Evolutionary conservation across 2,113 vertebrate species (phyloP), one percentile per base, ranked within the genome.

Genomic region (Anguilla rostrata): DNA sequence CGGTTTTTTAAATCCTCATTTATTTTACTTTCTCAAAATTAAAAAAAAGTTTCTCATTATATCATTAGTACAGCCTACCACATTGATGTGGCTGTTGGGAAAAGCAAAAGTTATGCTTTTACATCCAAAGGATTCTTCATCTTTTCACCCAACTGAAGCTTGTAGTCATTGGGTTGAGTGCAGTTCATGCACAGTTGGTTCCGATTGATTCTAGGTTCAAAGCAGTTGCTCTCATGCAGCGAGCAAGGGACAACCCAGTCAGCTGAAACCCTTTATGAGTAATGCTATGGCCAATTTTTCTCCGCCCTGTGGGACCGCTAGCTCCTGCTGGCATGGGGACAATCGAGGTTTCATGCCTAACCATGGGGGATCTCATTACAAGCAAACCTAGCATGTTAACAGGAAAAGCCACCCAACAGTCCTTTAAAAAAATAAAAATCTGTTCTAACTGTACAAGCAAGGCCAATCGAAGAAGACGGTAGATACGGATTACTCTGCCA

Each of bases 401-500:
- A 6, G 60, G 60, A 66, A 1, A 66, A 66, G 60, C 18, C 18
- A 66, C 60, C 18, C 60, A 66, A 26, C 18, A 66, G 12, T 14
- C 60, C 60, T 26, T 0, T 3, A 26, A 66, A 66, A 26, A 22
- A 66, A 66, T 7, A 71, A 71, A 14, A 16, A 60, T 12, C 57
- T 22, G 22, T 34, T 29, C n/a, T n/a, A 11, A n/a, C 34, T 75
- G n/a, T 26, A 34, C n/a, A n/a, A 11, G 9, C 26, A 12, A 75
- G 71, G 71, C 20, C n/a, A 75, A 75, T 75, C 71, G 20, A 75
- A 75, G 71, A 26, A 66, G 71, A 75, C 71, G 6, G 71, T 29
- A 75, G 71, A 75, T 75, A 75, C 26, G 71, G 71, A 75, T 75
- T 75, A 34, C n/a, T 34, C 71, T 75, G 71, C 71, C 71, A 75